Evolutionary conservation across 1,140 invertebrate genomes (phyloP).

Genomic region (Melanaphis sacchari): DNA sequence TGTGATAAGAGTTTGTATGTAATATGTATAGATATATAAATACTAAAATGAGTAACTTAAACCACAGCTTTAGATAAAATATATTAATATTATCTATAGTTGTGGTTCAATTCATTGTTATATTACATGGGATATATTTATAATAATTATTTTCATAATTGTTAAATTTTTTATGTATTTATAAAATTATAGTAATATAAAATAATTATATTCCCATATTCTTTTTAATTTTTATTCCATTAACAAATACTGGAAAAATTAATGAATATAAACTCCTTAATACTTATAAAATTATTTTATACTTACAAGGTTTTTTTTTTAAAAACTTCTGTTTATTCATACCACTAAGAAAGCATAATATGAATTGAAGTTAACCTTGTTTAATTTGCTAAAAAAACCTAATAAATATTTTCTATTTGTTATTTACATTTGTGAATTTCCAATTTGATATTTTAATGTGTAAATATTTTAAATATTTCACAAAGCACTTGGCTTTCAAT

Average conservation of each 20-base stretch:
- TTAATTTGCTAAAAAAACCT: background rate
- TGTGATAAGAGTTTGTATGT: constrained; percentile 19
- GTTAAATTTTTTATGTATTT: constrained; percentile 3
- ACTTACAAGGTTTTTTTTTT: no score
- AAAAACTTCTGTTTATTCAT: background rate
- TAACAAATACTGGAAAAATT: background rate
- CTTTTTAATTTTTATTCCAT: background rate
- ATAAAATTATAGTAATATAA: background rate
- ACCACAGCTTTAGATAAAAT: background rate
- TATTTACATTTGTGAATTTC: background rate
- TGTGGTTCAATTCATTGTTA: constrained; percentile 22
- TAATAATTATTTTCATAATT: constrained; percentile 44
- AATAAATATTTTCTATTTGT: background rate
- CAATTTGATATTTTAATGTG: background rate
- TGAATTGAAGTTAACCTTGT: background rate
- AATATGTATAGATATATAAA: background rate
- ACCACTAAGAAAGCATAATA: background rate
- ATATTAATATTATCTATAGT: background rate
- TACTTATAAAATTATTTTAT: background rate
- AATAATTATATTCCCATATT: background rate
- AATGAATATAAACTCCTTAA: background rate
- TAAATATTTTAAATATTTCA: background rate
- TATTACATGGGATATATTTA: constrained; percentile 27
- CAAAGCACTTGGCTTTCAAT: no score
- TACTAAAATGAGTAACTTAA: background rate